Conservation (phyloP, 2,888 invertebrate species). For the Phragmatobia fuliginosa region DNA sequence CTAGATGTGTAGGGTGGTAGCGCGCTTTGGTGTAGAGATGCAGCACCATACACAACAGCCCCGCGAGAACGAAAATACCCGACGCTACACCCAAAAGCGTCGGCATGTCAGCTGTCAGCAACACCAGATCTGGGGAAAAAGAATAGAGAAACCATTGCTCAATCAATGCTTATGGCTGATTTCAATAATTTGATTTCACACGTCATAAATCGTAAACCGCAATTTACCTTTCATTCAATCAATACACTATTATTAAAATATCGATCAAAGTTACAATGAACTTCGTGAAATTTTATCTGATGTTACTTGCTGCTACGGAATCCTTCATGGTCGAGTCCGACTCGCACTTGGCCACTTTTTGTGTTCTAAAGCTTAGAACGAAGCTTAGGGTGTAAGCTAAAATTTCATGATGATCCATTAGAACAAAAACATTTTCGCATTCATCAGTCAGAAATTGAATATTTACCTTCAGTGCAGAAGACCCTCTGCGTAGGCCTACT, state of each 20-base stretch:
- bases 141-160: background rate
- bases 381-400: too few relatives aligned
- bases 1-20: slow-evolving; percentile 91
- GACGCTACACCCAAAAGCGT: slow-evolving; percentile 94
- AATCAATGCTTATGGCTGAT: background rate
- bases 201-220: too few relatives aligned
- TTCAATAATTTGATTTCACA: too few relatives aligned
- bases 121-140: slow-evolving; percentile 89
- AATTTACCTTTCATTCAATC: too few relatives aligned
- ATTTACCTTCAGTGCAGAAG: slow-evolving; percentile 94
- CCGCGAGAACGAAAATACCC: slow-evolving; percentile 94
- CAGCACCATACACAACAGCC: slow-evolving; percentile 95
- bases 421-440: background rate
- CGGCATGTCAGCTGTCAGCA: slow-evolving; percentile 94
- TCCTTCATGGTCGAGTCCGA: too few relatives aligned
- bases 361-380: too few relatives aligned
- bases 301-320: too few relatives aligned
- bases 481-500: slow-evolving; percentile 91
- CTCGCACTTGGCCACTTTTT: too few relatives aligned
- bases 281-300: too few relatives aligned
- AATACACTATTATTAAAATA: too few relatives aligned
- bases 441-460: background rate
- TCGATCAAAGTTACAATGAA: too few relatives aligned
- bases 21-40: slow-evolving; percentile 92
- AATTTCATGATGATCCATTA: background rate